phyloP scores from a whole-genome alignment of 2,113 vertebrate species.

The Archocentrus centrarchus region DNA sequence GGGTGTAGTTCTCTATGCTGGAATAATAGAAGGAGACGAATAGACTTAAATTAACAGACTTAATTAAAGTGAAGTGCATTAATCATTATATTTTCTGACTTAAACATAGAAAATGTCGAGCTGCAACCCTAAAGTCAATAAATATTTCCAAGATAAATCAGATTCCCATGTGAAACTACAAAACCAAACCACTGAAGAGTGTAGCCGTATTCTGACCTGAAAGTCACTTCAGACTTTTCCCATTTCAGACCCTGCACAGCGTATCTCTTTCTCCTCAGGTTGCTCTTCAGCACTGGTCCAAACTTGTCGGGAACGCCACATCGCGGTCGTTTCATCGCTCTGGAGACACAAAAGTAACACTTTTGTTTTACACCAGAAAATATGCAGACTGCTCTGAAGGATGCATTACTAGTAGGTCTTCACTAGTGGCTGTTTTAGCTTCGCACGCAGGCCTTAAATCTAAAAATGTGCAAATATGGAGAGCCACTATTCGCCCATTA shows the following conservation, averaged over 20 bases:
- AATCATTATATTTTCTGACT: background rate
- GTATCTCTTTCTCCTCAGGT: constrained; percentile 89
- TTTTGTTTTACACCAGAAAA: background rate
- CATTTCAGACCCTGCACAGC: constrained; percentile 91
- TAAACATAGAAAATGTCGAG: background rate
- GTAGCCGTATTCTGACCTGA: constrained; percentile 81
- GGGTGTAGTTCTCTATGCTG: constrained; percentile 86
- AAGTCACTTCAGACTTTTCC: constrained; percentile 89
- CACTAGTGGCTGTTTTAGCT: background rate
- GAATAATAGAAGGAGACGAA: background rate
- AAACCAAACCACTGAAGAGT: background rate
- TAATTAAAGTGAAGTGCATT: background rate
- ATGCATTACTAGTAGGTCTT: background rate
- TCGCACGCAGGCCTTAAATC: background rate
- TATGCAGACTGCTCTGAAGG: background rate
- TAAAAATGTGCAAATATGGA: background rate
- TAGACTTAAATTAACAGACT: background rate
- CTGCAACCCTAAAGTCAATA: background rate
- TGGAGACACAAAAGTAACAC: constrained; percentile 57
- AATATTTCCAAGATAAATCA: background rate
- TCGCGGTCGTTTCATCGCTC: constrained; percentile 88
- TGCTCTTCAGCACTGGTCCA: constrained; percentile 88
- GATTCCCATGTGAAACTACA: background rate
- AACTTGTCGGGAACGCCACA: constrained; percentile 93
- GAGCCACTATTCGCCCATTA: background rate